Conservation (phyloP, 2,797 vertebrate genomes). For the Cyprinodon diabolis region DNA sequence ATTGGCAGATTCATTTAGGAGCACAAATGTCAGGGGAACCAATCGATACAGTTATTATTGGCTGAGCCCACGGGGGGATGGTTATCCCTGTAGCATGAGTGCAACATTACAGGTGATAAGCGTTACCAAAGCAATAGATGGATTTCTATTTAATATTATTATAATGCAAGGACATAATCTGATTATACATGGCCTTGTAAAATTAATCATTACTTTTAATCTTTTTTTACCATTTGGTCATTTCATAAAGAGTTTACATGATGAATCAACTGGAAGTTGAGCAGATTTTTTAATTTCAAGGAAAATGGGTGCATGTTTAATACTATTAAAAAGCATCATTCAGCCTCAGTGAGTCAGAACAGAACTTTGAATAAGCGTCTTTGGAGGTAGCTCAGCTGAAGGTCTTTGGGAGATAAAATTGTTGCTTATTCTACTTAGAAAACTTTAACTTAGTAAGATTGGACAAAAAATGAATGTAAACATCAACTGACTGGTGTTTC, state of each 20-base stretch:
- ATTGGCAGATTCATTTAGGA: slow-evolving; percentile 56
- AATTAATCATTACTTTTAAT: not conserved
- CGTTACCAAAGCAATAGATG: not conserved
- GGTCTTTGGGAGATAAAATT: not conserved
- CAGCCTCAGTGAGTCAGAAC: not conserved
- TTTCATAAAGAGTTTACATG: not conserved
- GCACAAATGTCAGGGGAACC: slow-evolving; percentile 67
- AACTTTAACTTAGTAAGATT: not conserved
- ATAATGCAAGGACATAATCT: not conserved
- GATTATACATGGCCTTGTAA: not conserved
- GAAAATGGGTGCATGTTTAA: not conserved
- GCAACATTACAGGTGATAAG: slow-evolving; percentile 12
- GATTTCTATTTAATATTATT: not conserved
- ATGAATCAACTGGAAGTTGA: not conserved
- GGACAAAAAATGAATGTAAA: not conserved
- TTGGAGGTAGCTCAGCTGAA: not conserved
- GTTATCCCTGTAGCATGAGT: slow-evolving; percentile 43
- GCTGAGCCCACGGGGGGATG: slow-evolving; percentile 28
- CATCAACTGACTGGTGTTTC: not conserved
- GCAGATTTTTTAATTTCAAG: not conserved
- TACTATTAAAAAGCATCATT: not conserved
- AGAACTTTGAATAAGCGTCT: not conserved
- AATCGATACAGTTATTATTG: slow-evolving; percentile 73
- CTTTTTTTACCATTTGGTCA: not conserved
- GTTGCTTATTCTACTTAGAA: not conserved